Conservation (phyloP, 2,113 vertebrate species). For the Notarius lentiginosus region DNA sequence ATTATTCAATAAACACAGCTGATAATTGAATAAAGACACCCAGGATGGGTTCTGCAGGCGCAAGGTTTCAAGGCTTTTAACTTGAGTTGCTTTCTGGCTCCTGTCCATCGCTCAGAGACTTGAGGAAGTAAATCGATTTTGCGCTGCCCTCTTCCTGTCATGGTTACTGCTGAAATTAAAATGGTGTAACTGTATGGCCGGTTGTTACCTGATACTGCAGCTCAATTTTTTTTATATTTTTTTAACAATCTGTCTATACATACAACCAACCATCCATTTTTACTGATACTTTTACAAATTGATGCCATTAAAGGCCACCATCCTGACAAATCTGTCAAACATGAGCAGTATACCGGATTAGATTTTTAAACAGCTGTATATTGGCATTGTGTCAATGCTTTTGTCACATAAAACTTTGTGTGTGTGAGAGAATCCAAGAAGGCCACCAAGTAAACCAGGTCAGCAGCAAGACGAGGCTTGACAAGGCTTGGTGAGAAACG, state of each 20-base stretch:
- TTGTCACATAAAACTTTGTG: background rate
- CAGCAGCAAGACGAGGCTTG: background rate
- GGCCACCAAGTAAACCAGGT: slow-evolving; percentile 24
- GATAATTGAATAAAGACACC: slow-evolving; percentile 26
- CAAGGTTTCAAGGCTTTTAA: slow-evolving; percentile 22
- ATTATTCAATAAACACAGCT: slow-evolving; percentile 15
- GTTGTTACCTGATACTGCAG: slow-evolving; percentile 3
- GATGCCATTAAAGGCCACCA: background rate
- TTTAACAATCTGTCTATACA: too few relatives aligned
- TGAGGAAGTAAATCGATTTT: slow-evolving; percentile 24
- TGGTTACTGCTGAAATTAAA: slow-evolving; percentile 29
- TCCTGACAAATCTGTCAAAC: background rate
- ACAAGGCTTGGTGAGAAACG: background rate
- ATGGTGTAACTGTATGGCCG: slow-evolving; percentile 18
- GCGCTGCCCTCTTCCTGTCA: slow-evolving; percentile 29
- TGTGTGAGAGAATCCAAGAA: background rate
- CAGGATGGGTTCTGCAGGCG: slow-evolving; percentile 13
- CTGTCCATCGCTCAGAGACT: background rate
- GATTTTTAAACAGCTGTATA: background rate
- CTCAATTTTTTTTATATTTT: background rate
- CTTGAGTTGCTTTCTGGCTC: slow-evolving; percentile 33
- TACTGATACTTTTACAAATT: background rate
- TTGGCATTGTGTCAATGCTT: background rate
- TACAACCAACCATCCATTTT: background rate
- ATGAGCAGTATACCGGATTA: background rate